A percentile compares a stretch with the other conserved stretches of the same genome.
Evolutionary conservation across 2,888 invertebrate species (phyloP).

Genomic region (Micoletzkya japonica): DNA sequence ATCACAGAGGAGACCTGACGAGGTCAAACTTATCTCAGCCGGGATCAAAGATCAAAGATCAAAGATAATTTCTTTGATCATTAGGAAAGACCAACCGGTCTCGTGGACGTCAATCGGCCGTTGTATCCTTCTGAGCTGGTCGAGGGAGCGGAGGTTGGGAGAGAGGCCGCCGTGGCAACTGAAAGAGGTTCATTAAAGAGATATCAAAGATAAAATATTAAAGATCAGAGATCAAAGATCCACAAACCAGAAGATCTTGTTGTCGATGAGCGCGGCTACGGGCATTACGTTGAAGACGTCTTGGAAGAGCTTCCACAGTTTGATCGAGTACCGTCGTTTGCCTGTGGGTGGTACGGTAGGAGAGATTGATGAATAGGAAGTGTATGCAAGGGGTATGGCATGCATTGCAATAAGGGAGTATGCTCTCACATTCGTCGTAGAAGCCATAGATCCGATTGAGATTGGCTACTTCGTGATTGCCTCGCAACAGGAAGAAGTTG

Average conservation of each 20-base stretch:
- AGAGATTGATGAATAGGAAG: neutral
- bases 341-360: constrained; percentile 35
- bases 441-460: constrained; percentile 61
- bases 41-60: neutral
- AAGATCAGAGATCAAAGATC: no score
- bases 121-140: constrained; percentile 57
- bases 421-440: constrained; percentile 59
- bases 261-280: constrained; percentile 59
- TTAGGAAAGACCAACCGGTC: constrained; percentile 37
- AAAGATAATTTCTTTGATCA: neutral
- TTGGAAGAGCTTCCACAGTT: constrained; percentile 62
- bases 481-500: constrained; percentile 61
- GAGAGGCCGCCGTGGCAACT: constrained; percentile 59
- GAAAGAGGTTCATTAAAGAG: constrained; percentile 40
- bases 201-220: neutral
- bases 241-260: constrained; percentile 57
- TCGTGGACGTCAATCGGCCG: constrained; percentile 61
- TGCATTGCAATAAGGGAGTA: neutral
- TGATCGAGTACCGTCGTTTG: constrained; percentile 56
- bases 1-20: constrained; percentile 56
- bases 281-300: constrained; percentile 63
- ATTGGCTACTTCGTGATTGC: constrained; percentile 61
- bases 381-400: neutral
- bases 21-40: neutral
- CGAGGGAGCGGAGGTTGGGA: constrained; percentile 56